Evolutionary conservation across 2,113 vertebrate species (phyloP), one percentile per base, ranked within the genome.

Genomic region (Anguilla japonica): DNA sequence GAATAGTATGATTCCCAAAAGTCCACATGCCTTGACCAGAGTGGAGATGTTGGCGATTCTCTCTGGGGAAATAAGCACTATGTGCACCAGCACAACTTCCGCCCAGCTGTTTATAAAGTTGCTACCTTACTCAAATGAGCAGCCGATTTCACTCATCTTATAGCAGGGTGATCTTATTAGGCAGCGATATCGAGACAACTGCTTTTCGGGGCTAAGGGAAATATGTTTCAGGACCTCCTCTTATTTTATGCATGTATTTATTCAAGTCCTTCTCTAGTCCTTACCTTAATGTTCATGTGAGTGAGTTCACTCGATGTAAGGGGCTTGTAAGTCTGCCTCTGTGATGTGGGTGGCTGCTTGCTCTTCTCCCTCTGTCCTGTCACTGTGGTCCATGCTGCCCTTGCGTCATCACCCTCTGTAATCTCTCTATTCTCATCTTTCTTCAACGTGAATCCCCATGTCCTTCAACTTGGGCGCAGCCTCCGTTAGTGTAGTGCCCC

Each of bases 61-160:
- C 79, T 39, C 8, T 40, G 29, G 29, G 79, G 79, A 39, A 40
- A 81, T 81, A n/a, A 50, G 78, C 78, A 87, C 3, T 1, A 39
- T 39, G 79, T 87, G 83, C 83, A 63, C 53, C 41, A 84, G 87
- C n/a, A n/a, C 83, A 84, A 81, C 79, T 83, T 81, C 78, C 9
- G 1, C 81, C 22, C 2, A 80, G 50, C 80, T n/a, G n/a, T 43
- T 5, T 67, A 20, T 79, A 56, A 84, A 87, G 83, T 67, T 84
- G 78, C 56, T 81, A 3, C 34, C 57, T 56, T 9, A 6, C 15
- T 14, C 53, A 56, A 56, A 56, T 56, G 0, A 56, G 53, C 1
- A n/a, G 7, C 15, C 53, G 15, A 9, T 56, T 56, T 56, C 15
- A 14, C 53, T 56, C 53, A 56, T 14, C 7, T 56, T 56, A 56